Base-by-base conservation (phyloP, 2,113 vertebrate genomes). In the Menura novaehollandiae region DNA sequence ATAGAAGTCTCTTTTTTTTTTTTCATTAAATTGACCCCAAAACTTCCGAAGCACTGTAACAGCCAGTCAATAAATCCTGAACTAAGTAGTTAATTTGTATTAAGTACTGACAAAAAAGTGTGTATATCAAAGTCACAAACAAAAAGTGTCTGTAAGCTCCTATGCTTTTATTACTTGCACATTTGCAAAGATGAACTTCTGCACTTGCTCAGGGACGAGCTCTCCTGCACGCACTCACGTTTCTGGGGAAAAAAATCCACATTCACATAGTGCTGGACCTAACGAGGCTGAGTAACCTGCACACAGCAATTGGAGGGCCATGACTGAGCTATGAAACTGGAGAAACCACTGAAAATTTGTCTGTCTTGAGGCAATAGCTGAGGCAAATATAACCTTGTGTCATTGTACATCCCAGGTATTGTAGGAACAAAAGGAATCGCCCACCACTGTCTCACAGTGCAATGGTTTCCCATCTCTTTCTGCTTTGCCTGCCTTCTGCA, bases 391-490 rank as follows among this genome's bases (percentile, higher is more conserved):
- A 73, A 73, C 21, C 56, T 62, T 2, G 3, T 69, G 53, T 32
- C 35, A 10, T 1, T 7, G 1, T 30, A 35, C 27, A n/a, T 74
- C 35, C 30, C 44, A 52, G 37, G 32, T n/a, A 26, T 3, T 46
- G 22, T 0, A 71, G 55, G 16, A 37, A 28, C 19, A 59, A 37
- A 67, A 77, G 63, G n/a, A 58, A 60, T 52, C 35, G 7, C 43
- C 51, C 6, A 1, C 2, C 13, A 5, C 15, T 3, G 2, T 13
- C 41, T 62, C 41, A 23, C 37, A 55, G 19, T 4, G 28, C 26
- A 11, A 3, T 15, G 46, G 15, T 8, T 71, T 59, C 68, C 55
- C 64, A 62, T 6, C 33, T 62, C 51, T 16, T 32, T 30, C 30
- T 55, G 22, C 44, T n/a, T 49, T 64, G 37, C 24, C 22, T 72